These are phyloP conservation scores for Microtus richardsoni DNA, from an alignment of 2,113 vertebrate genomes.

Conservation along the genomic window DNA sequence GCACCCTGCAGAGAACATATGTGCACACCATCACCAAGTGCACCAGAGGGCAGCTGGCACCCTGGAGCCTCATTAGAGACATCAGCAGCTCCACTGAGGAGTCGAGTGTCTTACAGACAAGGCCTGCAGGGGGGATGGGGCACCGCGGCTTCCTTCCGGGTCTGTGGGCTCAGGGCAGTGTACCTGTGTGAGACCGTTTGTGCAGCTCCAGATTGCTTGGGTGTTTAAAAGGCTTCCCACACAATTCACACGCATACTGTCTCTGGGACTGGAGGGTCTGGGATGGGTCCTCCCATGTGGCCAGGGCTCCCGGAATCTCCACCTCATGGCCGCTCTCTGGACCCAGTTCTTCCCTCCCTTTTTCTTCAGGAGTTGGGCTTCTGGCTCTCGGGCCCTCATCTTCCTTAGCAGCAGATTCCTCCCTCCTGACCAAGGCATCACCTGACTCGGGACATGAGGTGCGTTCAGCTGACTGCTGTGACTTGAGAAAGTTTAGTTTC, in stretches of 20 bases:
- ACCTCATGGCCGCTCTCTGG: constrained; percentile 69
- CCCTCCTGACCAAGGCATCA: constrained; percentile 47
- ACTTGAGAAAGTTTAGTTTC: constrained; percentile 94
- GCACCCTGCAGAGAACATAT: not conserved
- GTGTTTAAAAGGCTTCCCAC: constrained; percentile 97
- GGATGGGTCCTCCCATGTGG: constrained; percentile 77
- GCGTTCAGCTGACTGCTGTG: constrained; percentile 90
- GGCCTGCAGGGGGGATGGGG: not conserved
- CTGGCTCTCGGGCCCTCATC: constrained; percentile 25
- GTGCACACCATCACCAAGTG: not conserved
- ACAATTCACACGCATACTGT: constrained; percentile 94
- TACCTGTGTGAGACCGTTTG: constrained; percentile 98
- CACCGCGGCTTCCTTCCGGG: not conserved
- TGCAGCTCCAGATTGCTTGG: constrained; percentile 98
- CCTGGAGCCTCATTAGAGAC: no score
- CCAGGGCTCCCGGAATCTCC: constrained; percentile 69
- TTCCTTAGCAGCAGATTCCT: constrained; percentile 69
- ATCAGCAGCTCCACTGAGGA: not conserved
- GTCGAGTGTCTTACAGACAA: constrained; percentile 8
- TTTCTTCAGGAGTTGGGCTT: constrained; percentile 64
- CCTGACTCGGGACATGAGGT: constrained; percentile 62
- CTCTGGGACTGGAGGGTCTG: constrained; percentile 84
- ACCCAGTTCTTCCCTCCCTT: constrained; percentile 74
- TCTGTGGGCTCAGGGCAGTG: constrained; percentile 71
- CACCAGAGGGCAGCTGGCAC: not conserved